Conservation (phyloP, 2,113 vertebrate species). For the Caloenas nicobarica region DNA sequence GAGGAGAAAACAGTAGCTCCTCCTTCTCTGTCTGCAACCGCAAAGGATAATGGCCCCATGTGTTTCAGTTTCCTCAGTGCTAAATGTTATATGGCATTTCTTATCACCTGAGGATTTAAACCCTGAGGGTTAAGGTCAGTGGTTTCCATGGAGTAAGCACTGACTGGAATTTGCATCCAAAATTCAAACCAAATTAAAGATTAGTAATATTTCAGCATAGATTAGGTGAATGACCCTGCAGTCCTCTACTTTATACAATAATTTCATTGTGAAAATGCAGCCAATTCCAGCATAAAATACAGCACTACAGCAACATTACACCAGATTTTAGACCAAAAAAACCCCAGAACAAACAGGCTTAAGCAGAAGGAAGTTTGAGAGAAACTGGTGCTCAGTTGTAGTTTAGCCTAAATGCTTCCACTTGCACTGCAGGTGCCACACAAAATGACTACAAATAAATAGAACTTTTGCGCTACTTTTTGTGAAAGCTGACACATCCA, state of each 20-base stretch:
- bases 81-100: not conserved
- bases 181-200: not conserved
- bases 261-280: not conserved
- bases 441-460: not conserved
- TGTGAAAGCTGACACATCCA: not conserved
- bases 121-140: not conserved
- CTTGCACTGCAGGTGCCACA: not conserved
- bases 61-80: not conserved
- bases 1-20: not conserved
- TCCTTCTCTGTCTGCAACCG: not conserved
- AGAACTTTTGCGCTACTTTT: not conserved
- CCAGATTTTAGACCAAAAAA: not conserved
- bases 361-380: not conserved
- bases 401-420: not conserved
- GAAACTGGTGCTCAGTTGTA: not conserved
- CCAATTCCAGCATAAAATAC: not conserved
- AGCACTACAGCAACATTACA: not conserved
- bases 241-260: not conserved
- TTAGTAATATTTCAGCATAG: not conserved
- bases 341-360: not conserved
- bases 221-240: not conserved
- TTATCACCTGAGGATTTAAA: slow-evolving; percentile 1
- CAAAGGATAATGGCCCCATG: not conserved
- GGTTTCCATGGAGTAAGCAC: not conserved
- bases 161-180: not conserved